Conservation (phyloP, 2,113 vertebrate species). For the Thunnus maccoyii region DNA sequence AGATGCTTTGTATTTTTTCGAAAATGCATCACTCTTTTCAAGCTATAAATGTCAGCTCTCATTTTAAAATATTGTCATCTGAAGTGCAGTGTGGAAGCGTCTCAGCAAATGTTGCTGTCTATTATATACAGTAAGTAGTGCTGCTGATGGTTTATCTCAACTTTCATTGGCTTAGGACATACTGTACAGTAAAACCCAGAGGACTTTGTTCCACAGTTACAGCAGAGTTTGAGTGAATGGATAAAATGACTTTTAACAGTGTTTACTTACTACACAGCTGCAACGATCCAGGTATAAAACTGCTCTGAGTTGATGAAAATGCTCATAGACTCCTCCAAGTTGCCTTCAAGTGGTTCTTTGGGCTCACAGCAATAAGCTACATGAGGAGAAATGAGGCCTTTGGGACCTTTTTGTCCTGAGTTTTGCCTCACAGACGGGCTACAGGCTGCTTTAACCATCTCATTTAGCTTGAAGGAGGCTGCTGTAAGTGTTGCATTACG, state of each 20-base stretch:
- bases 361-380: slow-evolving; percentile 23
- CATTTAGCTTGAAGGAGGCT: slow-evolving; percentile 20
- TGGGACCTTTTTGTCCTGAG: not conserved
- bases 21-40: not conserved
- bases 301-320: slow-evolving; percentile 27
- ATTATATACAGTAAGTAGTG: not conserved
- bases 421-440: slow-evolving; percentile 17
- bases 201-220: slow-evolving; percentile 13
- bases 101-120: not conserved
- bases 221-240: slow-evolving; percentile 25
- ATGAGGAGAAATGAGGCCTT: slow-evolving; percentile 5
- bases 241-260: slow-evolving; percentile 26
- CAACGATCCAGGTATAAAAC: not conserved
- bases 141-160: not conserved
- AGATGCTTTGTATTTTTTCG: not conserved
- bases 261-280: not conserved
- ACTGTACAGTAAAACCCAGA: slow-evolving; percentile 3
- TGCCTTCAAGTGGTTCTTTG: not conserved
- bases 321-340: not conserved
- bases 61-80: not conserved
- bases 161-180: not conserved
- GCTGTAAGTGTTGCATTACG: too few species aligned
- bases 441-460: slow-evolving; percentile 3
- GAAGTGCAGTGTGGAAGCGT: not conserved
- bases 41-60: not conserved